phyloP scores from a whole-genome alignment of 1,140 invertebrate species.

The Meloidogyne chitwoodi region DNA sequence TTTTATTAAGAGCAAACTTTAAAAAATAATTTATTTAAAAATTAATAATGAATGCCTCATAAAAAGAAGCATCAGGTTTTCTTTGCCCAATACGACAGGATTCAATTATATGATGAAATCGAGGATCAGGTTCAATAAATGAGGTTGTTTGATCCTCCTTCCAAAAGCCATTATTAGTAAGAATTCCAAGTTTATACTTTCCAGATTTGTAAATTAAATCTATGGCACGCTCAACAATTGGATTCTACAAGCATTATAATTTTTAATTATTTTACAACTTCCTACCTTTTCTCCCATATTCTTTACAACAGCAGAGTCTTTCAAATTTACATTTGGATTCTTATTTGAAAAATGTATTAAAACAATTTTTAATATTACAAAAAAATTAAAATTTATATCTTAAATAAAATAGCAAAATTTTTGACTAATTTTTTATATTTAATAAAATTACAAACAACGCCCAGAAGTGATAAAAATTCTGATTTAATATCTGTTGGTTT shows the following conservation, averaged over 20 bases:
- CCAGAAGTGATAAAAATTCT: not conserved
- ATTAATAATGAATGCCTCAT: conserved; percentile 4
- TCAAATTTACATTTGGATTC: not conserved
- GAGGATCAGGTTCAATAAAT: not conserved
- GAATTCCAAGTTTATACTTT: conserved; percentile 2
- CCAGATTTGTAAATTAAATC: not conserved
- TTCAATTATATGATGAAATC: conserved; percentile 27
- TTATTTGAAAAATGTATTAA: not conserved
- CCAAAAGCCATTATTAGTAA: conserved; percentile 33
- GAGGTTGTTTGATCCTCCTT: conserved; percentile 20
- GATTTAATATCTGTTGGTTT: not conserved
- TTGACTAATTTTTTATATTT: not conserved
- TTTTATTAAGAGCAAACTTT: conserved; percentile 16
- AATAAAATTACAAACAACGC: not conserved
- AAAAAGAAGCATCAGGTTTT: conserved; percentile 26
- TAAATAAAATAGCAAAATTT: too few species aligned
- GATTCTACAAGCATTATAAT: conserved; percentile 6
- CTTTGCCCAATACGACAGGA: conserved; percentile 24
- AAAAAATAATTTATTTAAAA: conserved; percentile 1
- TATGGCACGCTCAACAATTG: not conserved
- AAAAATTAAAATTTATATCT: too few species aligned
- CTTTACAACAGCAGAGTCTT: not conserved
- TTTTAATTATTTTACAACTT: not conserved
- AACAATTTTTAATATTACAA: too few species aligned
- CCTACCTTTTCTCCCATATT: not conserved